Percentiles rank a stretch among this genome's conserved stretches.
These are phyloP conservation scores for Psittacus erithacus DNA, from an alignment of 2,113 vertebrate species.

Conservation along the genomic window DNA sequence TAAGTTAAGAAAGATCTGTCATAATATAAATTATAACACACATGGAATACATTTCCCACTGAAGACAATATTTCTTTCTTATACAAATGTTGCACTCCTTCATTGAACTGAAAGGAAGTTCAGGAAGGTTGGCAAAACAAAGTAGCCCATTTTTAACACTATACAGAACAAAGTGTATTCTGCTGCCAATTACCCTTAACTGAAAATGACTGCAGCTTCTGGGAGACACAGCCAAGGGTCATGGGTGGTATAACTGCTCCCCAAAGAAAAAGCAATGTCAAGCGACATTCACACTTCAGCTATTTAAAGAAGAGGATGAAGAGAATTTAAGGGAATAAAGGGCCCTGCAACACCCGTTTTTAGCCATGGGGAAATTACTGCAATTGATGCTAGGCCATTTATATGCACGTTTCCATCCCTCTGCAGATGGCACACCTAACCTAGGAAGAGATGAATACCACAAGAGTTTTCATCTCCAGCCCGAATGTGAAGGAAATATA, in stretches of 20 bases:
- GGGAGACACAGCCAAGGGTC: conserved; percentile 63
- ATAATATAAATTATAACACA: conserved; percentile 82
- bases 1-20: conserved; percentile 75
- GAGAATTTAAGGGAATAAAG: background rate
- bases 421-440: background rate
- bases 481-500: background rate
- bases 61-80: conserved; percentile 85
- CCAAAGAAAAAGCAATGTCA: conserved; percentile 31
- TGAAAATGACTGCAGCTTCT: conserved; percentile 71
- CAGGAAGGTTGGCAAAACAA: conserved; percentile 81
- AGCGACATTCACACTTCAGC: conserved; percentile 21
- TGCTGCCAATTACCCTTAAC: conserved; percentile 67
- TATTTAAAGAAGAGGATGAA: background rate
- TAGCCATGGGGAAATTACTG: conserved; percentile 1
- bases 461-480: background rate
- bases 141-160: conserved; percentile 77
- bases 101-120: conserved; percentile 77
- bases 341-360: background rate
- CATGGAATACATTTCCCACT: conserved; percentile 83
- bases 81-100: conserved; percentile 79
- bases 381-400: background rate
- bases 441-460: background rate
- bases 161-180: conserved; percentile 71
- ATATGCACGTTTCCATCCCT: background rate
- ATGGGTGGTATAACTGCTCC: conserved; percentile 24